Evolutionary conservation across 37 sponge, comb jelly and placozoan genomes (phyloP).

Genomic region (Mnemiopsis leidyi): DNA sequence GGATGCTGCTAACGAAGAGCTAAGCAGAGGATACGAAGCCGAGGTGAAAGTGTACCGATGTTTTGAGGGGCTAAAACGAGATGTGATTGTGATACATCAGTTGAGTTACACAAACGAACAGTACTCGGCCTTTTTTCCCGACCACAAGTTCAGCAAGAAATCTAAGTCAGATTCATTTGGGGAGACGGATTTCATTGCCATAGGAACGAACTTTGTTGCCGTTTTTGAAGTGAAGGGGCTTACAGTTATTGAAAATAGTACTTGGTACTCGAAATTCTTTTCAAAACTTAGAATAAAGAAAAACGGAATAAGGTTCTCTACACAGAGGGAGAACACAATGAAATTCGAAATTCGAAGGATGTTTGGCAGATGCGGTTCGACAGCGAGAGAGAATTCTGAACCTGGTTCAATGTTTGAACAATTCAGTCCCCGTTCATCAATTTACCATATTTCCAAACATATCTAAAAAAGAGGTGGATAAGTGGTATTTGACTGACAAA

Average conservation of each 20-base stretch:
- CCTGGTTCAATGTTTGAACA: background rate
- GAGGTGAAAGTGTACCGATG: background rate
- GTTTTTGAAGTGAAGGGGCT: background rate
- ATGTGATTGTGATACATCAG: background rate
- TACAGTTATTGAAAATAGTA: background rate
- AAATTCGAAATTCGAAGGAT: background rate
- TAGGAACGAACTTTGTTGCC: background rate
- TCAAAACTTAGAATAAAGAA: background rate
- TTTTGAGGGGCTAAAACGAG: background rate
- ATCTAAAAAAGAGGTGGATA: background rate
- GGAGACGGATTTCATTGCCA: background rate
- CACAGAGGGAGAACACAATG: background rate
- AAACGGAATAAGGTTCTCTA: background rate
- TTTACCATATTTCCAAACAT: background rate
- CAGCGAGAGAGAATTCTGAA: background rate
- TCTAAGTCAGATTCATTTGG: no score
- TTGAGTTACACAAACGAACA: background rate
- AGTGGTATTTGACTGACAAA: background rate
- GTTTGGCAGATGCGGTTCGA: background rate
- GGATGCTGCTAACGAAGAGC: no score
- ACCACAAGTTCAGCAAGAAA: no score
- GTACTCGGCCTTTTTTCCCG: background rate
- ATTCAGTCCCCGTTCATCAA: background rate
- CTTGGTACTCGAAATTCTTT: background rate
- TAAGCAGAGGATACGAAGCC: background rate